Conservation (phyloP, 2,888 invertebrate genomes). For the Mycalesis mineus region DNA sequence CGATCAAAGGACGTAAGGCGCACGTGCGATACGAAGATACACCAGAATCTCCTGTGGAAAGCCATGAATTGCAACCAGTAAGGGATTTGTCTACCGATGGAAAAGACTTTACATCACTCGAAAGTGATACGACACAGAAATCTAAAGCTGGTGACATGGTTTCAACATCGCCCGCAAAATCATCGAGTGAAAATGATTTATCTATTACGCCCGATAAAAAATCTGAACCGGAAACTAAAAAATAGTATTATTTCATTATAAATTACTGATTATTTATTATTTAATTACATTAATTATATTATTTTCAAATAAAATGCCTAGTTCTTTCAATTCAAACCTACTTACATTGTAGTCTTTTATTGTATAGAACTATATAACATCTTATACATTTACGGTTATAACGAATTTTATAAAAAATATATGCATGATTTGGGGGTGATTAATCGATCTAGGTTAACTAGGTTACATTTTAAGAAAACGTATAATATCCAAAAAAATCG, state of each 20-base stretch:
- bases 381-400: too few relatives aligned
- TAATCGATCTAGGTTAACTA: too few relatives aligned
- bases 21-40: conserved; percentile 18
- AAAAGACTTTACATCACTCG: conserved; percentile 22
- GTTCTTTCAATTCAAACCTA: too few relatives aligned
- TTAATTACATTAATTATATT: too few relatives aligned
- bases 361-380: too few relatives aligned
- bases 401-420: too few relatives aligned
- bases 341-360: too few relatives aligned
- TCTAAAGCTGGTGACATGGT: not conserved
- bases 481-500: too few relatives aligned
- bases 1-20: conserved; percentile 8
- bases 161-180: not conserved
- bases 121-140: conserved; percentile 22
- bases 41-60: not conserved
- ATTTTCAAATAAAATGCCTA: too few relatives aligned
- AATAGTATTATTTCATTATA: not conserved
- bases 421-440: too few relatives aligned
- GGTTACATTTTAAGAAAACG: too few relatives aligned
- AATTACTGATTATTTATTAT: too few relatives aligned
- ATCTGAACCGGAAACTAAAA: not conserved
- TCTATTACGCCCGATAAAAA: not conserved
- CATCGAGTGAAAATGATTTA: conserved; percentile 1
- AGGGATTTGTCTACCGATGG: conserved; percentile 20
- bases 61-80: conserved; percentile 26